Conservation (phyloP, 2,797 vertebrate genomes). For the Artibeus lituratus region DNA sequence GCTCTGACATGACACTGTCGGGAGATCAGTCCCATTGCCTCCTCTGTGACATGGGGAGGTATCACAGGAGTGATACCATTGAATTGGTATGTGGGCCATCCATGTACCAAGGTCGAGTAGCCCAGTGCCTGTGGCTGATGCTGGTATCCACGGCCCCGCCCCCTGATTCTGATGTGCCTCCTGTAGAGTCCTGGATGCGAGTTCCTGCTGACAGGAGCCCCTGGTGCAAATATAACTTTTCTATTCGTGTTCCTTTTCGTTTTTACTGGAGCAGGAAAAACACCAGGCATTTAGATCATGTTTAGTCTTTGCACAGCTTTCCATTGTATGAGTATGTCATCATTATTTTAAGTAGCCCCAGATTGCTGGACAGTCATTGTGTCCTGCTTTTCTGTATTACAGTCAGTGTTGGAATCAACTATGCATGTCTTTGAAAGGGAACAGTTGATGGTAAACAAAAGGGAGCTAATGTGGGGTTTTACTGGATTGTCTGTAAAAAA, state of each 20-base stretch:
- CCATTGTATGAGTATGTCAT: neutral
- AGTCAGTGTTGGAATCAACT: neutral
- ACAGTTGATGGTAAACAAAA: neutral
- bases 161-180: neutral
- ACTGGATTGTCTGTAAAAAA: neutral
- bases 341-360: neutral
- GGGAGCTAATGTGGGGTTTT: neutral
- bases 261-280: neutral
- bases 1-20: neutral
- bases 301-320: neutral
- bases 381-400: neutral
- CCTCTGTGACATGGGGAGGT: neutral
- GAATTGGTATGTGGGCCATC: neutral
- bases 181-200: neutral
- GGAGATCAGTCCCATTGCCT: neutral
- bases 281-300: neutral
- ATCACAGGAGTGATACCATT: accelerated
- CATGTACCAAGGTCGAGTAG: neutral
- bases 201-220: neutral
- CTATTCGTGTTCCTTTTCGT: neutral
- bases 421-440: neutral
- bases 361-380: neutral
- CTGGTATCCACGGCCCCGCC: neutral
- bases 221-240: neutral
- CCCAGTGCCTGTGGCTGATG: accelerated